These are phyloP conservation scores for Rhineura floridana DNA, from an alignment of 2,113 vertebrate species.

Conservation along the genomic window DNA sequence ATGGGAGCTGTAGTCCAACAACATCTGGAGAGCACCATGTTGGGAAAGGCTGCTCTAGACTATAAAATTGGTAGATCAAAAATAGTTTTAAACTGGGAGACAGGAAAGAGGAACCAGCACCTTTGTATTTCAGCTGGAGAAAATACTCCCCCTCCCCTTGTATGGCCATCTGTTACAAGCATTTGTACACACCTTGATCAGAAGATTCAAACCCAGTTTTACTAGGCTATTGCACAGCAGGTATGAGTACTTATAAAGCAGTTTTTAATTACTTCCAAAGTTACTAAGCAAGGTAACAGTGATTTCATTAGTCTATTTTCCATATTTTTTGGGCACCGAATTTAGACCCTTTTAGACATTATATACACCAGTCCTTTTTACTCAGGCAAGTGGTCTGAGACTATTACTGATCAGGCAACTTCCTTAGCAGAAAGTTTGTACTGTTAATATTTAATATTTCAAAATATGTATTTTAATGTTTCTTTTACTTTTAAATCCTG, in stretches of 20 bases:
- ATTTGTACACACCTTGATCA: slow-evolving; percentile 33
- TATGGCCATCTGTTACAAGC: neutral
- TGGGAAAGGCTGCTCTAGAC: neutral
- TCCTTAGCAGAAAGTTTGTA: neutral
- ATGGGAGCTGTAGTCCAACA: too few relatives aligned
- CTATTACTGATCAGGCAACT: neutral
- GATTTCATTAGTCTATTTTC: slow-evolving; percentile 17
- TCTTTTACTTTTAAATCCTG: neutral
- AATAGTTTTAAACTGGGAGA: rapidly evolving
- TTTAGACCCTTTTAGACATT: neutral
- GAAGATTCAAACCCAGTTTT: slow-evolving; percentile 51
- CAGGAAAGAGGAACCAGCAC: rapidly evolving
- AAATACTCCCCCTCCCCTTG: neutral
- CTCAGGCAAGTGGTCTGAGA: neutral
- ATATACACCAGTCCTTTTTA: neutral
- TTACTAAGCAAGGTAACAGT: slow-evolving; percentile 31
- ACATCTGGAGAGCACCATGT: too few relatives aligned
- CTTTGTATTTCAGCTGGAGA: neutral
- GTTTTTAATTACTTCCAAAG: slow-evolving; percentile 60
- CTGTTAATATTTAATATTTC: neutral
- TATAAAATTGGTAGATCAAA: neutral
- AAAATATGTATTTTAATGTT: too few relatives aligned
- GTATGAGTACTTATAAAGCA: slow-evolving; percentile 58
- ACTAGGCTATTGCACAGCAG: slow-evolving; percentile 39
- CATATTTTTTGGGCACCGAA: neutral